A percentile compares a stretch with the other conserved stretches of the same genome.
phyloP scores from a whole-genome alignment of 2,888 invertebrate species.

The Boloria selene region DNA sequence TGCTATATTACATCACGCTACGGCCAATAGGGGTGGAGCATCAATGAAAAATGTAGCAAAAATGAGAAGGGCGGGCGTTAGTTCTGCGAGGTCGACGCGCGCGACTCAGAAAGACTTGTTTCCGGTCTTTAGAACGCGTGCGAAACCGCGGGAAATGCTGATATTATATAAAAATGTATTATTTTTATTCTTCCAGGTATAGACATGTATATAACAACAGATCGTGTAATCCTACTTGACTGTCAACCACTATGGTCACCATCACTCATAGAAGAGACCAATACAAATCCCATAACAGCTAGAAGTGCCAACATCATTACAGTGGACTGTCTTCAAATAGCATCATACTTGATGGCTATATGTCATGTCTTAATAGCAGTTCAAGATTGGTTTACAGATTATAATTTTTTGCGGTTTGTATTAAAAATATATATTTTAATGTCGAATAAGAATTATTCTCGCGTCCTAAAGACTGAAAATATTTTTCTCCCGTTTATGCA shows the following conservation, averaged over 20 bases:
- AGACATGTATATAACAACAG: slow-evolving; percentile 87
- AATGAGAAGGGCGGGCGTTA: no score
- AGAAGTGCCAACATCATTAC: slow-evolving; percentile 81
- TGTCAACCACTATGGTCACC: slow-evolving; percentile 92
- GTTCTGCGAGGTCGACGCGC: no score
- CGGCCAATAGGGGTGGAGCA: no score
- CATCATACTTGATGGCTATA: slow-evolving; percentile 92
- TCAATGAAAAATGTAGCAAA: no score
- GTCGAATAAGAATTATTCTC: no score
- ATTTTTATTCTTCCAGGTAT: slow-evolving; percentile 73
- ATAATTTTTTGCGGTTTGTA: slow-evolving; percentile 87
- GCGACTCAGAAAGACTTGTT: no score
- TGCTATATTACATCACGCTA: no score
- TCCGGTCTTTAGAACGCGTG: no score
- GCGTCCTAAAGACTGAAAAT: no score
- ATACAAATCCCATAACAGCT: slow-evolving; percentile 75
- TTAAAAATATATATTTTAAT: not conserved
- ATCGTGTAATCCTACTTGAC: slow-evolving; percentile 92
- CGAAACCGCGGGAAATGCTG: no score
- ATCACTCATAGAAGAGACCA: slow-evolving; percentile 85
- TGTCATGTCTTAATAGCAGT: slow-evolving; percentile 95
- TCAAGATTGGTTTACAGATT: slow-evolving; percentile 94
- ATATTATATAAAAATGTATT: no score
- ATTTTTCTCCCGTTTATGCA: no score
- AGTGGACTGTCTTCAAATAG: slow-evolving; percentile 88